phyloP scores from a whole-genome alignment of 2,797 vertebrate species.

The Monodelphis domestica region DNA sequence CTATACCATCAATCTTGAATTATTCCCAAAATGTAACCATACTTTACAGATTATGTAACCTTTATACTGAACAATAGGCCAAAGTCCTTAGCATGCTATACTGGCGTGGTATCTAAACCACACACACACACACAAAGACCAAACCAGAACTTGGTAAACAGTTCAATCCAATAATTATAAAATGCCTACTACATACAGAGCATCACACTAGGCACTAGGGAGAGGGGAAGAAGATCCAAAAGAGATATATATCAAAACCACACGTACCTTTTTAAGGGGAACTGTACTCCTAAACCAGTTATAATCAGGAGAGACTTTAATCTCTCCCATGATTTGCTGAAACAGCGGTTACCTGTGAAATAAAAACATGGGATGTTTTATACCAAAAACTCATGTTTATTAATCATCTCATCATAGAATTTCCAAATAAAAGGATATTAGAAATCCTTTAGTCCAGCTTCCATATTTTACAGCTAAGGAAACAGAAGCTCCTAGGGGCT shows the following conservation, averaged over 20 bases:
- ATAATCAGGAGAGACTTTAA: slow-evolving; percentile 98
- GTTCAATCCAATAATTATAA: neutral
- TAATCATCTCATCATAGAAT: neutral
- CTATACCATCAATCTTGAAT: slow-evolving; percentile 11
- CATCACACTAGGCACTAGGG: neutral
- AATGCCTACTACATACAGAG: neutral
- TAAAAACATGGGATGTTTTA: slow-evolving; percentile 71
- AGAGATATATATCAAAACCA: slow-evolving; percentile 37
- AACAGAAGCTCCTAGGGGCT: slow-evolving; percentile 7
- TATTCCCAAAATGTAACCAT: slow-evolving; percentile 17
- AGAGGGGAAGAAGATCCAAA: neutral
- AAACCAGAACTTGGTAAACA: slow-evolving; percentile 43
- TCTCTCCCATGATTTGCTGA: slow-evolving; percentile 94
- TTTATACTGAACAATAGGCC: neutral
- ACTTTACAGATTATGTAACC: slow-evolving; percentile 29
- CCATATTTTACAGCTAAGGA: slow-evolving; percentile 28
- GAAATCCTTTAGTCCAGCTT: neutral
- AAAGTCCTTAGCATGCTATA: neutral
- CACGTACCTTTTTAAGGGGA: slow-evolving; percentile 95
- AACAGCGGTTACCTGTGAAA: slow-evolving; percentile 82
- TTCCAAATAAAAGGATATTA: neutral
- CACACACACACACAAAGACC: too few species aligned
- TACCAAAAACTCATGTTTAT: slow-evolving; percentile 58
- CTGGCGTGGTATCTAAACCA: slow-evolving; percentile 25
- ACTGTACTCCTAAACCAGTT: slow-evolving; percentile 99